These are phyloP conservation scores for Eumerus sabulonum DNA, from an alignment of 2,888 invertebrate genomes.

Conservation along the genomic window DNA sequence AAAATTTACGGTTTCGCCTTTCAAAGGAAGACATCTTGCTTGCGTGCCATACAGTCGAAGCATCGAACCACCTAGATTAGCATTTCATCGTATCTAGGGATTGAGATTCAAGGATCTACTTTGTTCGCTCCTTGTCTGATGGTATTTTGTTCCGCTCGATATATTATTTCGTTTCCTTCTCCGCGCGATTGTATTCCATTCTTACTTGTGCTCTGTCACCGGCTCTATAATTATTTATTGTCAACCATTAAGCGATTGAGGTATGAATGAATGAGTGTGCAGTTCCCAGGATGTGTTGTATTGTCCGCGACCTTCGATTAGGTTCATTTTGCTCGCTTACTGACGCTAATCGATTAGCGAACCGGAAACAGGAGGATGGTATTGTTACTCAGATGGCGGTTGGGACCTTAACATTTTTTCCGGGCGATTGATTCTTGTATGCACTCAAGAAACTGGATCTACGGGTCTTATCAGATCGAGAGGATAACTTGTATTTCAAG, in stretches of 20 bases:
- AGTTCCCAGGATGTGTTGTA: slow-evolving; percentile 57
- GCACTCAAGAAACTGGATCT: background rate
- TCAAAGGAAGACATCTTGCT: slow-evolving; percentile 52
- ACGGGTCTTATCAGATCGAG: slow-evolving; percentile 44
- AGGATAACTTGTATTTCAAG: slow-evolving; percentile 27
- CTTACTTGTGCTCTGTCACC: slow-evolving; percentile 28
- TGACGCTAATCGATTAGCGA: slow-evolving; percentile 67
- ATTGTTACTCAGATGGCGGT: background rate
- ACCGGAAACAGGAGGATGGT: slow-evolving; percentile 55
- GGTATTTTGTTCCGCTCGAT: slow-evolving; percentile 66
- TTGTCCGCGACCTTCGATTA: slow-evolving; percentile 53
- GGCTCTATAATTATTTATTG: slow-evolving; percentile 67
- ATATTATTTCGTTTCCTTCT: slow-evolving; percentile 51
- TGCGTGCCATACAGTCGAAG: slow-evolving; percentile 38
- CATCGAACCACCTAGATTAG: slow-evolving; percentile 64
- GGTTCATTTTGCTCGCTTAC: slow-evolving; percentile 47
- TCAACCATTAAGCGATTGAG: slow-evolving; percentile 64
- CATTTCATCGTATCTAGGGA: slow-evolving; percentile 55
- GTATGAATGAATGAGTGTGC: slow-evolving; percentile 26
- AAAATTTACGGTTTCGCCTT: slow-evolving; percentile 66
- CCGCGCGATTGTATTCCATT: too few species aligned
- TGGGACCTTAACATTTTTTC: slow-evolving; percentile 32
- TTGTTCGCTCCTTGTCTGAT: slow-evolving; percentile 62
- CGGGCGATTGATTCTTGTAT: slow-evolving; percentile 43
- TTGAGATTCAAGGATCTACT: slow-evolving; percentile 58